Evolutionary conservation across 1,140 invertebrate species (phyloP), one percentile per base, ranked within the genome.

Genomic region (Drosophila teissieri): DNA sequence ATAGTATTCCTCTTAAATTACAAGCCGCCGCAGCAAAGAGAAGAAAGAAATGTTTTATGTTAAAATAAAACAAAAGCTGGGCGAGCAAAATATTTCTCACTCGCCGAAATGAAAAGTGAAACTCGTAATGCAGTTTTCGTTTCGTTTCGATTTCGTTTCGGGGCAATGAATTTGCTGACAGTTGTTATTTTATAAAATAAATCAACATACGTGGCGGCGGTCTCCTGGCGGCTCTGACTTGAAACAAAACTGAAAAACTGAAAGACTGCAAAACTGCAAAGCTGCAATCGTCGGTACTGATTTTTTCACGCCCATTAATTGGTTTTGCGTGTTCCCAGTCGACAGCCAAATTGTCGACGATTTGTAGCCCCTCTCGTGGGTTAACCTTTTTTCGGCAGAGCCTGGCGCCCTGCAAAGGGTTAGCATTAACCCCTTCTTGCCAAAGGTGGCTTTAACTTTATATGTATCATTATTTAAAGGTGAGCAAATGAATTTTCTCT

Each of bases 261-360:
- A 1, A 19, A 19, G 1, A 19, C 1, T 1, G 19, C 19, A 19
- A 19, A 19, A 19, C 19, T 19, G 19, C n/a, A n/a, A n/a, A n/a
- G n/a, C 62, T 78, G 68, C 73, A 78, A 67, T 86, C 67, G 68
- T 51, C 73, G 46, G 77, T 49, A 68, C 63, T 80, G 73, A 78
- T 73, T 89, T 89, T 80, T 89, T 89, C 84, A 89, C 84, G 84
- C 84, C 84, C 84, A 84, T 89, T 89, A 89, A 89, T 89, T 89
- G 84, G 80, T 84, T 89, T 89, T 89, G 84, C 84, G 84, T 89
- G 84, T 89, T 84, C 73, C 63, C 62, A 68, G 67, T 48, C 63
- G 83, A 89, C 84, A 88, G 84, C 67, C 83, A 86, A 86, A 86
- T 89, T 89, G 83, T 79, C 84, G 84, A 89, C 83, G 79, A 86